These are phyloP conservation scores for mouse (Mus musculus) DNA, from an alignment of 2,113 vertebrate species.

Conservation along the genomic window DNA sequence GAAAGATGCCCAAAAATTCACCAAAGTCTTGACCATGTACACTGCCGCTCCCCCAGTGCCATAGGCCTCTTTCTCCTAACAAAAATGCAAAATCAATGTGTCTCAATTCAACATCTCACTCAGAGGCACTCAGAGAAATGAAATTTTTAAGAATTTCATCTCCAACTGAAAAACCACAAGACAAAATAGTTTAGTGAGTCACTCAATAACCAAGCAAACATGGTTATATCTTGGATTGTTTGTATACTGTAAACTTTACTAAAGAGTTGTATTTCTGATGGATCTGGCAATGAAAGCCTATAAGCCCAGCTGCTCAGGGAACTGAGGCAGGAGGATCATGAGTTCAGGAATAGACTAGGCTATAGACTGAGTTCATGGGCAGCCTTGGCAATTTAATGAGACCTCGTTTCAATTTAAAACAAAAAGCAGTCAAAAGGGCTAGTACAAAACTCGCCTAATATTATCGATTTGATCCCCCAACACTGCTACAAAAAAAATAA, in stretches of 20 bases:
- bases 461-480: background rate
- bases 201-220: constrained; percentile 9
- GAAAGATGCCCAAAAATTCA: background rate
- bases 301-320: background rate
- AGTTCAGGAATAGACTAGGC: background rate
- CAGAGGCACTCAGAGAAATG: background rate
- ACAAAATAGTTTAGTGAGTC: constrained; percentile 11
- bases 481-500: background rate
- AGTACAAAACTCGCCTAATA: background rate
- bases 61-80: background rate
- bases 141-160: constrained; percentile 14
- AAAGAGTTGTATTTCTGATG: background rate
- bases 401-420: background rate
- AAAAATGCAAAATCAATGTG: background rate
- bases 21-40: background rate
- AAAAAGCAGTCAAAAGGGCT: background rate
- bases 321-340: background rate
- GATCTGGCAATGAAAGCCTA: background rate
- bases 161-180: background rate
- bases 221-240: background rate
- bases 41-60: background rate
- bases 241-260: background rate
- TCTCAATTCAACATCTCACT: background rate
- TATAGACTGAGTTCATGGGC: background rate
- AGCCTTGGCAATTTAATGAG: background rate